Base-by-base conservation (phyloP, 2,113 vertebrate genomes). In the Microcebus murinus region DNA sequence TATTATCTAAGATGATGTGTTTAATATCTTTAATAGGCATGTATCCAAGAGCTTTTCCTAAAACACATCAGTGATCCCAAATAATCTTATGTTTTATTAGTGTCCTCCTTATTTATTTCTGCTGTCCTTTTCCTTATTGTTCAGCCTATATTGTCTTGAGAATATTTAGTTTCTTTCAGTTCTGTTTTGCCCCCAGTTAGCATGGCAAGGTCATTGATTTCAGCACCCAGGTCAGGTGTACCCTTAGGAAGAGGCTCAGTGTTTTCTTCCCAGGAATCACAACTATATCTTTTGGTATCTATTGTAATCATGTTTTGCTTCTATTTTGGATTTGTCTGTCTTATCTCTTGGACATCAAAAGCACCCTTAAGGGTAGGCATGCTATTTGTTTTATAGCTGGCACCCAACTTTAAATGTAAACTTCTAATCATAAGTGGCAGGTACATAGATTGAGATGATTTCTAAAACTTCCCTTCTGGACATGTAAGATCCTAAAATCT, bases 281-380 rank as follows among this genome's bases (percentile, higher is more conserved):
- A 87, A 84, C 50, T 13, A 7, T 1, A 10, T 91, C 55, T 96
- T 88, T 92, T 80, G 55, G 25, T 95, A 59, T 96, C 80, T 95
- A 1, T 90, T 65, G 82, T 4, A 48, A 13, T 87, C 83, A 34
- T 61, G 36, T 71, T 87, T 96, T 83, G 27, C 31, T 87, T 94
- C 52, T 95, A 34, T 96, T 95, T 96, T 95, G 83, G 52, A 73
- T 90, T 76, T 92, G 63, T 94, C 83, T 97, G 87, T 96, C 95
- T 96, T 83, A 82, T 97, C 25, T 63, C 90, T 68, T 96, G 87
- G 83, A 31, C 88, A 77, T 96, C 96, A 97, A 90, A 85, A 76
- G 6, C 34, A 42, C 70, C 79, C 92, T 96, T 95, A 52, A 61
- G 89, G 79, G 82, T 31, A 71, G 42, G 3, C 36, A 82, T 70